Evolutionary conservation across 1,140 invertebrate species (phyloP).

Genomic region (Aphaenogaster ashmeadi): DNA sequence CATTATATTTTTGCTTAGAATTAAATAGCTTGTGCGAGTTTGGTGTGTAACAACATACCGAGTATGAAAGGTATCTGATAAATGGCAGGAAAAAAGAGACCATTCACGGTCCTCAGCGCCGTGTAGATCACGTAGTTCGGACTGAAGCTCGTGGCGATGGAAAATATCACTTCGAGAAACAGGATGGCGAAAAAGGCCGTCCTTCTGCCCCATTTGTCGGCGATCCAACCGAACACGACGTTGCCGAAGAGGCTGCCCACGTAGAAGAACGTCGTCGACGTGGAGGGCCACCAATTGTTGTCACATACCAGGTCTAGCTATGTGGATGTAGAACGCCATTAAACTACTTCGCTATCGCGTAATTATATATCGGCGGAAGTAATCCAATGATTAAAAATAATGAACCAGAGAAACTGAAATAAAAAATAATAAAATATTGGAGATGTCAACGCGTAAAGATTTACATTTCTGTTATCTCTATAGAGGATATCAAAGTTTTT

Average conservation of each 20-base stretch:
- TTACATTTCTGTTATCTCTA: neutral
- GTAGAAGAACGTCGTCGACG: conserved; percentile 90
- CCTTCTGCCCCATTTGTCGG: conserved; percentile 91
- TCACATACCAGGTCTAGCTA: conserved; percentile 91
- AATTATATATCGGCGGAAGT: neutral
- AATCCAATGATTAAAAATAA: neutral
- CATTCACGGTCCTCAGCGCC: conserved; percentile 89
- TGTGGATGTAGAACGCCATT: conserved; percentile 86
- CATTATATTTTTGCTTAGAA: neutral
- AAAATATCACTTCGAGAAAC: conserved; percentile 90
- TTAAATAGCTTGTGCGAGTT: conserved; percentile 6
- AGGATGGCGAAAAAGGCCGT: conserved; percentile 91
- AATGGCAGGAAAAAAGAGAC: conserved; percentile 91
- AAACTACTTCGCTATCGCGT: conserved; percentile 74
- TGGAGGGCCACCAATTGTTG: conserved; percentile 89
- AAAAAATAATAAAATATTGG: neutral
- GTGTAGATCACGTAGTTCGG: conserved; percentile 90
- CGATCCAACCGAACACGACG: conserved; percentile 91
- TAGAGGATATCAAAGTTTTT: neutral
- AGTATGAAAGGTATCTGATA: conserved; percentile 91
- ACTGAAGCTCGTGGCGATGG: conserved; percentile 91
- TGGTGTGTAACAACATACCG: conserved; percentile 81
- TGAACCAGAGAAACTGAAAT: neutral
- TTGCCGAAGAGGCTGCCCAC: conserved; percentile 91
- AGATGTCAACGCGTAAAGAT: neutral